These are phyloP conservation scores for Tridacna gigas DNA, from an alignment of 2,888 invertebrate species.

Conservation along the genomic window DNA sequence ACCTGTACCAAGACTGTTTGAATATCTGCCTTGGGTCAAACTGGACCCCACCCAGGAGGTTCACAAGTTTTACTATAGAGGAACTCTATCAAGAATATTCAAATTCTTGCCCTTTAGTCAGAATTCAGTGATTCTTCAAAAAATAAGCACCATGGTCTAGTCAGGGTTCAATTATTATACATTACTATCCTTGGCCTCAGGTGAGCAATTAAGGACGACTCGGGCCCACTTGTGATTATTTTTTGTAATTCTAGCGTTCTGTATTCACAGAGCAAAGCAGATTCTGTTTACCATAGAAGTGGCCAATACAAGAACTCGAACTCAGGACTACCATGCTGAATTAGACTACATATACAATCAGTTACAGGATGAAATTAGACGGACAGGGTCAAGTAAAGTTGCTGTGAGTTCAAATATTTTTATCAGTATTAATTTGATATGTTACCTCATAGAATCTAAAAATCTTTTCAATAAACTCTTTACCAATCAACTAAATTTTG, in stretches of 20 bases:
- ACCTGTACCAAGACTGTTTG: not conserved
- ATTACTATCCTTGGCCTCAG: no score
- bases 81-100: not conserved
- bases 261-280: conserved; percentile 67
- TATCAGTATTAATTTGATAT: no score
- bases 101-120: not conserved
- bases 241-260: no score
- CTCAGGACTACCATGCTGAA: conserved; percentile 75
- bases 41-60: not conserved
- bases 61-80: not conserved
- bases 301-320: conserved; percentile 73
- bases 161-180: no score
- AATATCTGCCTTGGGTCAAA: not conserved
- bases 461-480: no score
- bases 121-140: not conserved
- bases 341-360: conserved; percentile 77
- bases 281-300: conserved; percentile 77
- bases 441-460: no score
- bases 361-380: conserved; percentile 77
- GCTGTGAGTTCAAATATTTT: conserved; percentile 61
- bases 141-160: no score
- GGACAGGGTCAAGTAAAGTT: conserved; percentile 75
- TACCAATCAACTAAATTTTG: no score
- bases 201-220: no score
- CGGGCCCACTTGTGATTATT: no score